phyloP scores from a whole-genome alignment of 2,888 invertebrate genomes.

The Caenorhabditis sp. region DNA sequence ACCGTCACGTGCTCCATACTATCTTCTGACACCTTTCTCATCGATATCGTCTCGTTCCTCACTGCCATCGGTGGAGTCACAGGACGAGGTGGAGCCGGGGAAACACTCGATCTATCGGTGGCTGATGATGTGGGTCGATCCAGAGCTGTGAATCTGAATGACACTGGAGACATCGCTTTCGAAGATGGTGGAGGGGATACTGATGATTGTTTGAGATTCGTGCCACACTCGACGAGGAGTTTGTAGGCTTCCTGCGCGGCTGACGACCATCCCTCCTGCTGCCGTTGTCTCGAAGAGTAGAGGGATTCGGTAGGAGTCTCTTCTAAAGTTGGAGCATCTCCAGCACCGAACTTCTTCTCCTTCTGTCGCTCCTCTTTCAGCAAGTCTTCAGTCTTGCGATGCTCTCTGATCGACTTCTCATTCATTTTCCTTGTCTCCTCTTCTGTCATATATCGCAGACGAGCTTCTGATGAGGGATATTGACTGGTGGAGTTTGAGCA shows the following conservation, averaged over 20 bases:
- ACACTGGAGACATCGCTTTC: constrained; percentile 33
- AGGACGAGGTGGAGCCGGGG: constrained; percentile 65
- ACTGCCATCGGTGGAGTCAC: constrained; percentile 59
- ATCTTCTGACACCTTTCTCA: constrained; percentile 47
- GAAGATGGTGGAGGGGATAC: constrained; percentile 60
- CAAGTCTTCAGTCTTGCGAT: constrained; percentile 60
- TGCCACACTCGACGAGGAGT: constrained; percentile 89
- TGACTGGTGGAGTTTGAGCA: constrained; percentile 1
- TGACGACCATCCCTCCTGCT: constrained; percentile 70
- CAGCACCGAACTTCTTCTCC: constrained; percentile 51
- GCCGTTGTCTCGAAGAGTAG: constrained; percentile 12
- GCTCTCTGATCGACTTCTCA: constrained; percentile 70
- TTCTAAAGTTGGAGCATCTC: constrained; percentile 57
- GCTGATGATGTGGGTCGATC: constrained; percentile 37
- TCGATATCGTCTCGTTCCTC: constrained; percentile 41
- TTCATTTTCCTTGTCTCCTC: constrained; percentile 67
- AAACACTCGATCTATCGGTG: constrained; percentile 43
- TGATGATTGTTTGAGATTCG: constrained; percentile 71
- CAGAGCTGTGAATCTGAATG: constrained; percentile 32
- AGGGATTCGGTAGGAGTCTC: constrained; percentile 14
- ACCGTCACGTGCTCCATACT: constrained; percentile 51
- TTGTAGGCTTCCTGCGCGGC: constrained; percentile 92
- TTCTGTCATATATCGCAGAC: constrained; percentile 68
- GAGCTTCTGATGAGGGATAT: constrained; percentile 31
- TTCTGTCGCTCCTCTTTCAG: constrained; percentile 61